Base-by-base conservation (phyloP, 2,888 invertebrate genomes). In the Eristalinus sepulchralis region DNA sequence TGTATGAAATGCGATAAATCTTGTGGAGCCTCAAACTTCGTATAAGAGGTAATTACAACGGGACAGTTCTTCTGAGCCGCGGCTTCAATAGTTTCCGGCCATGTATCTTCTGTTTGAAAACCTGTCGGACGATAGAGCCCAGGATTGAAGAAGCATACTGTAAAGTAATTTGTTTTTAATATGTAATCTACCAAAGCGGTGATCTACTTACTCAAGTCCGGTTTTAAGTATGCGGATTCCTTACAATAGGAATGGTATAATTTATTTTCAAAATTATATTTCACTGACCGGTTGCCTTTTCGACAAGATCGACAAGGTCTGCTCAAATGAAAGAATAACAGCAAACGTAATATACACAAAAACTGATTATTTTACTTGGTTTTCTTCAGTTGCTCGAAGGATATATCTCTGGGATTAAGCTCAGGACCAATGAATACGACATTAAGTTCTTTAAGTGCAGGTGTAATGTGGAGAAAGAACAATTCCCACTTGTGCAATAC, bases 101-200 rank as follows among this genome's bases (percentile, higher is more conserved):
- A 96, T 0, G 94, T 94, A 89, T 96, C 96, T 66, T 93, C 93
- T 20, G 94, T 94, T 55, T 94, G 94, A 90, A 94, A 95, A 0
- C 95, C 94, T 0, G 95, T 95, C 0, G 93, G 92, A n/a, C 96
- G 93, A 89, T 96, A 95, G 6, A 96, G 93, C 63, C 95, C 95
- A 0, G 96, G 94, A 90, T 96, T 96, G 90, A 96, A 96, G 27
- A 95, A 94, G 89, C 96, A 96, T 6, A 96, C 95, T 95, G 90
- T 8, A 92, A 10, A 17, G 20, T 27, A 22, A 62, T 47, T 0
- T 17, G 2, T 47, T 17, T 6, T 17, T 47, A 17, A 47, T 17
- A 47, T n/a, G n/a, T 17, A 17, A 8, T 17, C 17, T 47, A 47
- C 47, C 17, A 4, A 17, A 4, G 8, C 0, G 1, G 0, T 8